Base-by-base conservation (phyloP, 2,888 invertebrate species). In the Hydropsyche betteni region DNA sequence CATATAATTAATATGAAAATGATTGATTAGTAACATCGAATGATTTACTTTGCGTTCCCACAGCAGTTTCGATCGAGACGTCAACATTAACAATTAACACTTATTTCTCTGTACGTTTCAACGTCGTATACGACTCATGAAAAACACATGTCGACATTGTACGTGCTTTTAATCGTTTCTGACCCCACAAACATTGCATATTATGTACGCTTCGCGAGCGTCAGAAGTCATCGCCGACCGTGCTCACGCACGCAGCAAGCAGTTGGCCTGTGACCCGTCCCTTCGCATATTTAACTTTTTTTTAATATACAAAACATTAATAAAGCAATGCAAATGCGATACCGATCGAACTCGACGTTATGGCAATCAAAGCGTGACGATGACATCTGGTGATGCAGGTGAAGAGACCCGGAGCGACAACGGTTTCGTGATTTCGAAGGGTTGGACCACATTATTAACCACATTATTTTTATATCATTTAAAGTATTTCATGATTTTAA, bases 281-380 rank as follows among this genome's bases (percentile, higher is more conserved):
- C 64, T 64, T 34, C 36, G 34, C 64, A 36, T 64, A 44, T 44
- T 44, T 44, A 8, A 44, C 44, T 44, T 44, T 44, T 44, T 44
- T 44, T 44, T 10, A 44, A 44, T 44, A 44, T 44, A 44, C 44
- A 44, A 8, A 44, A 10, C 44, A 44, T 44, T 44, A 64, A 64
- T 36, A 64, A 64, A 64, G 36, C 64, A 64, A 64, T 64, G 64
- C 64, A 64, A 53, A 68, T 16, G 68, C 68, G 77, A 77, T 77
- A 75, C 58, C 73, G 61, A 77, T 77, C 77, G 58, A 55, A 68
- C 52, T 69, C 7, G 14, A 74, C 51, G 8, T 76, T 76, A 61
- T 73, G 68, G 69, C 76, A 76, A 78, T 78, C 75, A 76, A 78
- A 76, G 78, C 78, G 78, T 76, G 76, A 78, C 78, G 78, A 51